Evolutionary conservation across 2,888 invertebrate genomes (phyloP), one percentile per base, ranked within the genome.

Genomic region (Amiota minor): DNA sequence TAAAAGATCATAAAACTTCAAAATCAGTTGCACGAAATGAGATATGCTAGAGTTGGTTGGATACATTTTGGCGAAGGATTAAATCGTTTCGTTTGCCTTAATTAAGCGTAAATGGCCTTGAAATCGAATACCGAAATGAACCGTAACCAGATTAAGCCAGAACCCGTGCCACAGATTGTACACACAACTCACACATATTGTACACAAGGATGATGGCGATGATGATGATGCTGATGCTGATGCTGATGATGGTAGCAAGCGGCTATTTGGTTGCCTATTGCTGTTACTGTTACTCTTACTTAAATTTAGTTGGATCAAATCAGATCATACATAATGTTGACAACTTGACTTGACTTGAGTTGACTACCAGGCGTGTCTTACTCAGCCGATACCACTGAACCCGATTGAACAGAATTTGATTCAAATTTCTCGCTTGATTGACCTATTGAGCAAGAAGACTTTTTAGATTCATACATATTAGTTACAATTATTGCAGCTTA

Each of bases 41-140:
- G 65, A 67, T 67, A 67, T 35, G 20, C 49, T 9, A 68, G 9
- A 53, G 50, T 23, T 20, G 50, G 23, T 68, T 62, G 61, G 50
- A 61, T 50, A 71, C 50, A 47, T 71, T 62, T 65, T 64, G 35
- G 50, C 53, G 53, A 65, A 68, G 49, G 16, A 68, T 68, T 53
- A 68, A 72, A 79, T 68, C 20, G 80, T 35, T 35, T 35, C 82
- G 80, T 79, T 77, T 77, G 74, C 45, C 70, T 74, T 72, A 81
- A 73, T 82, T 78, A 73, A 78, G 79, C 77, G 76, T 70, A 74
- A 75, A 73, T 80, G 84, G 80, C 83, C 83, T 83, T 83, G 83
- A 77, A 72, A 61, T 72, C 61, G 50, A 53, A 68, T 20, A 68
- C 67, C 53, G 49, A 49, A 47, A 67, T 49, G 65, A 47, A 49